Conservation (phyloP, 1,140 invertebrate genomes). For the Nylanderia fulva region DNA sequence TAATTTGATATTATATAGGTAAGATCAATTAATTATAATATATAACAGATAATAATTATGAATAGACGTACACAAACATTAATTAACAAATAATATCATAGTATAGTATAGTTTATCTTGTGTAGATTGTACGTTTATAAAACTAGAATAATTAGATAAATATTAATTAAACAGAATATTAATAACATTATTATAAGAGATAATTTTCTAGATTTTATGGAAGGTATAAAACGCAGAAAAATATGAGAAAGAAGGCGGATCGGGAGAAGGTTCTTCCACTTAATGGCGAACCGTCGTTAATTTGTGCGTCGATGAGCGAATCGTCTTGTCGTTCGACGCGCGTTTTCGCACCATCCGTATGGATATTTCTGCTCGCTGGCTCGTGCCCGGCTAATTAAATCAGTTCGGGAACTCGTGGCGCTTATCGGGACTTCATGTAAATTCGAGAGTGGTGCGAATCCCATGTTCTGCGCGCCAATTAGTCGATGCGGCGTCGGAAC, state of each 20-base stretch:
- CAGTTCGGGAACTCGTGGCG: slow-evolving; percentile 72
- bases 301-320: slow-evolving; percentile 77
- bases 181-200: not conserved
- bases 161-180: slow-evolving; percentile 7
- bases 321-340: slow-evolving; percentile 65
- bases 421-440: slow-evolving; percentile 79
- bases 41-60: not conserved
- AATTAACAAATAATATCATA: not conserved
- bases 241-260: not conserved
- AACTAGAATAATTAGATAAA: too few species aligned
- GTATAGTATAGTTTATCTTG: too few species aligned
- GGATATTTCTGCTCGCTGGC: slow-evolving; percentile 70
- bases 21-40: too few species aligned
- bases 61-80: not conserved
- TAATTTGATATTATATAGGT: too few species aligned
- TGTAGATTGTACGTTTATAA: too few species aligned
- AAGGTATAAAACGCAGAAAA: not conserved
- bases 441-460: slow-evolving; percentile 59
- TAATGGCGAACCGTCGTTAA: slow-evolving; percentile 72
- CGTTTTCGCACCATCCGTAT: slow-evolving; percentile 78
- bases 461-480: slow-evolving; percentile 16
- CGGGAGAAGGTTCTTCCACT: slow-evolving; percentile 65
- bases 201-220: slow-evolving; percentile 14
- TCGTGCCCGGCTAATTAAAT: slow-evolving; percentile 77
- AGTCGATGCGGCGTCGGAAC: slow-evolving; percentile 31